Percentiles rank a stretch among this genome's conserved stretches.
Evolutionary conservation across 1,140 invertebrate species (phyloP).

Genomic region (Sycophaga agraensis): DNA sequence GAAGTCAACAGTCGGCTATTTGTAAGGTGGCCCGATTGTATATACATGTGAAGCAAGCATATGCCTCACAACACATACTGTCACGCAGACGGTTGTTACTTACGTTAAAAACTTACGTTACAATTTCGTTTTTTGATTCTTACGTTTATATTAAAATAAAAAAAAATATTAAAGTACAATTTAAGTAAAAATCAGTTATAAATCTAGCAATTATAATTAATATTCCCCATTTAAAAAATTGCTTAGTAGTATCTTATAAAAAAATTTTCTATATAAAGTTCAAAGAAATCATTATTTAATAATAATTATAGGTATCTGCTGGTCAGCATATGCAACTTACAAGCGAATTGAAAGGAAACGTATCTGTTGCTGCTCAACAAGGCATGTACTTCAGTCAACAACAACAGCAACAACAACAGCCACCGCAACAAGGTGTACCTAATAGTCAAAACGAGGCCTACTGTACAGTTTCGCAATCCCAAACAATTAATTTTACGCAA

Average conservation of each 20-base stretch:
- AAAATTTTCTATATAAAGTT: too few relatives aligned
- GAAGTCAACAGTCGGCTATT: background rate
- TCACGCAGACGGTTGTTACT: too few relatives aligned
- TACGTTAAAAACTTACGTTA: too few relatives aligned
- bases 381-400: constrained; percentile 76
- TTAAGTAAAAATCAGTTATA: too few relatives aligned
- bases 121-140: too few relatives aligned
- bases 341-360: constrained; percentile 65
- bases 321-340: constrained; percentile 77
- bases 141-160: too few relatives aligned
- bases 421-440: constrained; percentile 60
- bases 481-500: constrained; percentile 82
- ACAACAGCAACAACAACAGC: constrained; percentile 61
- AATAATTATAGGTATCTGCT: constrained; percentile 68
- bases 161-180: too few relatives aligned
- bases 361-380: constrained; percentile 76
- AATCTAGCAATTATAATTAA: too few relatives aligned
- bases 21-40: too few relatives aligned
- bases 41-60: too few relatives aligned
- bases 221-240: too few relatives aligned
- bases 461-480: constrained; percentile 73
- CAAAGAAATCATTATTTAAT: background rate
- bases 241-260: background rate
- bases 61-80: too few relatives aligned
- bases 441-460: constrained; percentile 64